Base-by-base conservation (phyloP, 2,888 invertebrate species). In the Prenolepis imparis region DNA sequence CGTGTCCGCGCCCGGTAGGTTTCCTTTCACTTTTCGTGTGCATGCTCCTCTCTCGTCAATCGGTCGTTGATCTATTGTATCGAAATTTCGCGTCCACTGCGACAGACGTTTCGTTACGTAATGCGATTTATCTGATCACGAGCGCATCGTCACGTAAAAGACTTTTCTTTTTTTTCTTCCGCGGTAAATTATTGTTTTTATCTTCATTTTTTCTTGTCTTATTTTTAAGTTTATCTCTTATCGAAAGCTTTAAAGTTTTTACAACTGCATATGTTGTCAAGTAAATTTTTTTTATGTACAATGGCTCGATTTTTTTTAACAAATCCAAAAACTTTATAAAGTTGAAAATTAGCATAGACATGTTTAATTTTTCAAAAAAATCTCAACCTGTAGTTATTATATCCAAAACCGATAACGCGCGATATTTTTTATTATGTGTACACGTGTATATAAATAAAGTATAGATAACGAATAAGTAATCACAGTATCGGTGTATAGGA, bases 1-100 rank as follows among this genome's bases (percentile, higher is more conserved):
- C 81, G 84, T 84, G 85, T 32, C 52, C 77, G 68, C 82, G 72
- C 83, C 72, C 82, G 90, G 90, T 90, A 90, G 80, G 88, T 89
- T 52, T 2, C 78, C 88, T 91, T 90, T 91, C 90, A 88, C 91
- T 89, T 89, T 87, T 77, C 52, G 24, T 48, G 61, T 78, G 78
- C 84, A 84, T 84, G 32, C 44, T 81, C 36, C 78, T 73, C 44
- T 55, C 12, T 21, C 68, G 52, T 8, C 67, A 39, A 48, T 36
- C 41, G 15, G 15, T 15, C 24, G 15, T 18, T 55, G 66, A 32
- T 57, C 21, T 18, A 48, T n/a, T 77, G 32, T n/a, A 28, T 59
- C 21, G 55, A 0, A 39, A 55, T 32, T 59, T 5, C 41, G 12
- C 18, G 36, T 3, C 44, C 24, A 57, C 18, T 1, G 1, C 9